phyloP scores from a whole-genome alignment of 1,140 invertebrate species.

The Pemphigus obesinymphae region DNA sequence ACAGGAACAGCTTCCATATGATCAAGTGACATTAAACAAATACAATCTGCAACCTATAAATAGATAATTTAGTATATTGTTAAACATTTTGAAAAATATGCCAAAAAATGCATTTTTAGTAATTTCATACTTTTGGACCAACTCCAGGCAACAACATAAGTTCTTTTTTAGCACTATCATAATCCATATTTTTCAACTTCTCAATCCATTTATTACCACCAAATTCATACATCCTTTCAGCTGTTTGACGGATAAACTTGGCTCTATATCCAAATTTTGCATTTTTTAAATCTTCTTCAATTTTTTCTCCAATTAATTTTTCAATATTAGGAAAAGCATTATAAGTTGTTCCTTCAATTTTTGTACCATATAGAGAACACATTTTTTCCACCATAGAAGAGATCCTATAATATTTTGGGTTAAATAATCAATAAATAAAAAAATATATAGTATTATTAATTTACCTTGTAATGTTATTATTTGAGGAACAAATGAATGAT shows the following conservation, averaged over 20 bases:
- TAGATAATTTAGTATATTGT: not conserved
- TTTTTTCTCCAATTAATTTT: slow-evolving; percentile 56
- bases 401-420: slow-evolving; percentile 60
- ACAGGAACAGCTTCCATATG: slow-evolving; percentile 86
- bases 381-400: slow-evolving; percentile 88
- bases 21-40: slow-evolving; percentile 93
- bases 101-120: too few species aligned
- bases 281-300: slow-evolving; percentile 67
- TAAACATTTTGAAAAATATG: too few species aligned
- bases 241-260: slow-evolving; percentile 73
- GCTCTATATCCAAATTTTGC: slow-evolving; percentile 92
- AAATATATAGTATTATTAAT: slow-evolving; percentile 20
- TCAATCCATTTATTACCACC: slow-evolving; percentile 70
- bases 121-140: slow-evolving; percentile 73
- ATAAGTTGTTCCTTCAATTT: slow-evolving; percentile 67
- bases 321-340: slow-evolving; percentile 77
- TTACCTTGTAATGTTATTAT: slow-evolving; percentile 88
- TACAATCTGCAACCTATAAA: slow-evolving; percentile 90
- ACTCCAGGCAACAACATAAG: slow-evolving; percentile 77
- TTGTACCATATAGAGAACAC: slow-evolving; percentile 72
- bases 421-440: slow-evolving; percentile 21
- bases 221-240: slow-evolving; percentile 61
- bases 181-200: slow-evolving; percentile 62
- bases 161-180: slow-evolving; percentile 66
- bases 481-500: slow-evolving; percentile 95